A percentile compares a stretch with the other conserved stretches of the same genome.
phyloP scores from a whole-genome alignment of 2,797 vertebrate genomes.

The Taeniopygia guttata region DNA sequence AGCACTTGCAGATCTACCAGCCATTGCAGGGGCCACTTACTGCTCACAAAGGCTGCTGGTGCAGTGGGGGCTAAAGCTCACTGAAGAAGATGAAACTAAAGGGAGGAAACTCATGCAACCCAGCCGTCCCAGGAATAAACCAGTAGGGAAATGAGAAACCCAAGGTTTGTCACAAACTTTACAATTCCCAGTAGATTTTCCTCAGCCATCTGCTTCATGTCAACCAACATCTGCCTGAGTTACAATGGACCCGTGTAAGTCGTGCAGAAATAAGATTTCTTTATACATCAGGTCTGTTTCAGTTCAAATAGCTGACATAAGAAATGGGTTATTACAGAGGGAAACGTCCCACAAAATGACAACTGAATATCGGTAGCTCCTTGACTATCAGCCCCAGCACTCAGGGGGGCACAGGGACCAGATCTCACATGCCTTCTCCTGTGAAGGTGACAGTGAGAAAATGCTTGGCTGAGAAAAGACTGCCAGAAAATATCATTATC shows the following conservation, averaged over 20 bases:
- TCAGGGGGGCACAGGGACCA: fast-evolving
- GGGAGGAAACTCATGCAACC: neutral
- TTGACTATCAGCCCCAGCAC: neutral
- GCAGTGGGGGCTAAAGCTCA: neutral
- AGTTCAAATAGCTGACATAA: neutral
- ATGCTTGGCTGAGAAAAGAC: neutral
- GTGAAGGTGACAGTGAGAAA: neutral
- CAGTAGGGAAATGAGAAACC: neutral
- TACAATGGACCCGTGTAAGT: fast-evolving
- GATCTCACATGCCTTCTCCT: neutral
- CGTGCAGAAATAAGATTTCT: neutral
- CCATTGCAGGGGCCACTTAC: neutral
- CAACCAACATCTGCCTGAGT: neutral
- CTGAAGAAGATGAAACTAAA: neutral
- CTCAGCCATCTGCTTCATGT: neutral
- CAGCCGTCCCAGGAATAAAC: neutral
- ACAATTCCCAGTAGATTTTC: neutral
- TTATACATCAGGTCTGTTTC: neutral
- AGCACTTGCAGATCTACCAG: neutral
- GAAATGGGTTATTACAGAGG: neutral
- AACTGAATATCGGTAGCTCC: neutral
- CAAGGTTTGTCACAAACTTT: neutral
- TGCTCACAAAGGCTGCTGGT: neutral
- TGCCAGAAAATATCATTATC: neutral
- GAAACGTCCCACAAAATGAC: fast-evolving